Evolutionary conservation across 2,888 invertebrate species (phyloP).

Genomic region (Calameuta pallipes): DNA sequence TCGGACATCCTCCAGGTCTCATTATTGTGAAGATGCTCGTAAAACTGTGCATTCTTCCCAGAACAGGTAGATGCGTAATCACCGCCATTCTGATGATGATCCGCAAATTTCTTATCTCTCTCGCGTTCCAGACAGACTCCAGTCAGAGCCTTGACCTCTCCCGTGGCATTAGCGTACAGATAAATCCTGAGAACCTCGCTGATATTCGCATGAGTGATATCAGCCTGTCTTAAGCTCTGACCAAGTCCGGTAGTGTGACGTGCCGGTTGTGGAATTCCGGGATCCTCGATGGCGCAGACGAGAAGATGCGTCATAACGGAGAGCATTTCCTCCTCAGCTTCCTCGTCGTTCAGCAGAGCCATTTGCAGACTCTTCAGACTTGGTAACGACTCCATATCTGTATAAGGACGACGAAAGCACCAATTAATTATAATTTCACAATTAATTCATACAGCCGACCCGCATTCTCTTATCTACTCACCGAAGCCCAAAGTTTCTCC

Average conservation of each 20-base stretch:
- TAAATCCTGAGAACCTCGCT: slow-evolving; percentile 94
- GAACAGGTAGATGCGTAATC: slow-evolving; percentile 76
- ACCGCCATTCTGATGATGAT: slow-evolving; percentile 82
- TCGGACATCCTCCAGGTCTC: slow-evolving; percentile 84
- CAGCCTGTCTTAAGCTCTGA: slow-evolving; percentile 88
- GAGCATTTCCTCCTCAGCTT: slow-evolving; percentile 85
- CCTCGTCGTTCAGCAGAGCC: slow-evolving; percentile 84
- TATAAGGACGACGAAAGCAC: not conserved
- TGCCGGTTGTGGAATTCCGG: slow-evolving; percentile 89
- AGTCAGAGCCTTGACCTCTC: slow-evolving; percentile 84
- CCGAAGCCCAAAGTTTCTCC: slow-evolving; percentile 94
- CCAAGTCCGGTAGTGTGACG: slow-evolving; percentile 90
- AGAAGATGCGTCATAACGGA: slow-evolving; percentile 90
- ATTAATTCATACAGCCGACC: not conserved
- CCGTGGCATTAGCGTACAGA: slow-evolving; percentile 89
- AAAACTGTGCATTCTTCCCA: slow-evolving; percentile 83
- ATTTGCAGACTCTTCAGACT: slow-evolving; percentile 88
- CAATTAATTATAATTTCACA: not conserved
- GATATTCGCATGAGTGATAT: slow-evolving; percentile 90
- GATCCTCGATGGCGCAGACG: slow-evolving; percentile 94
- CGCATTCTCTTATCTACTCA: slow-evolving; percentile 64
- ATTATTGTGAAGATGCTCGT: slow-evolving; percentile 81
- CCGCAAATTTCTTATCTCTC: slow-evolving; percentile 82
- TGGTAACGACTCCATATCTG: slow-evolving; percentile 88
- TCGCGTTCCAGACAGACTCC: slow-evolving; percentile 86